Conservation (phyloP, 2,888 invertebrate genomes). For the Eledona agricola region DNA sequence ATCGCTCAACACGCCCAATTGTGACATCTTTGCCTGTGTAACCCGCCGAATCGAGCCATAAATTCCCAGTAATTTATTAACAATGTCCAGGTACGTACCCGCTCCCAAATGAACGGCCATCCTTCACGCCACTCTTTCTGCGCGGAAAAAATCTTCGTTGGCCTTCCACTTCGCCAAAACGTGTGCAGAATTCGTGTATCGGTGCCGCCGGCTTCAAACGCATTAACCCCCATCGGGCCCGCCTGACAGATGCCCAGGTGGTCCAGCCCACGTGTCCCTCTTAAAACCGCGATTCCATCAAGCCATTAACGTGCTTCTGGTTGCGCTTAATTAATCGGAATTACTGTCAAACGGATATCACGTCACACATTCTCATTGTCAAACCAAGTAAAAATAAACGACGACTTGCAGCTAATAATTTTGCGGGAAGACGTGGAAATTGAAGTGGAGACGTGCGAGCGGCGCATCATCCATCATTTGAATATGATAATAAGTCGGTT, state of each 20-base stretch:
- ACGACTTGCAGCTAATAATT: slow-evolving; percentile 18
- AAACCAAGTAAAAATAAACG: slow-evolving; percentile 3
- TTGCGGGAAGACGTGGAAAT: slow-evolving; percentile 17
- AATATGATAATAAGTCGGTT: slow-evolving; percentile 15
- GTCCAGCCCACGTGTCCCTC: slow-evolving; percentile 25
- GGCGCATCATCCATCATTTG: slow-evolving; percentile 23
- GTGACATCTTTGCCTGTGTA: too few species aligned
- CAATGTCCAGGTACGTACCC: too few species aligned
- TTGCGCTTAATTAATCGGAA: slow-evolving; percentile 26
- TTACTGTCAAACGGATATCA: slow-evolving; percentile 18
- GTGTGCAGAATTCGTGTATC: too few species aligned
- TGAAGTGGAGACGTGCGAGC: slow-evolving; percentile 18
- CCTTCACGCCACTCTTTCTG: too few species aligned
- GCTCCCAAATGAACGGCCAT: too few species aligned
- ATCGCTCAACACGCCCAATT: too few species aligned
- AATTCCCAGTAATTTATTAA: too few species aligned
- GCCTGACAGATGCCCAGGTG: slow-evolving; percentile 27
- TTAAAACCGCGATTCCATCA: slow-evolving; percentile 5
- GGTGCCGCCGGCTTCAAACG: too few species aligned
- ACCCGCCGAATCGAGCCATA: too few species aligned
- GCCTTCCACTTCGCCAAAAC: too few species aligned
- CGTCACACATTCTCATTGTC: slow-evolving; percentile 2
- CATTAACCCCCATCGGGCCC: slow-evolving; percentile 1
- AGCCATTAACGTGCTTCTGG: slow-evolving; percentile 5
- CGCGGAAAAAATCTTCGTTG: too few species aligned